Conservation (phyloP, 2,797 vertebrate species). For the Chelmon rostratus region DNA sequence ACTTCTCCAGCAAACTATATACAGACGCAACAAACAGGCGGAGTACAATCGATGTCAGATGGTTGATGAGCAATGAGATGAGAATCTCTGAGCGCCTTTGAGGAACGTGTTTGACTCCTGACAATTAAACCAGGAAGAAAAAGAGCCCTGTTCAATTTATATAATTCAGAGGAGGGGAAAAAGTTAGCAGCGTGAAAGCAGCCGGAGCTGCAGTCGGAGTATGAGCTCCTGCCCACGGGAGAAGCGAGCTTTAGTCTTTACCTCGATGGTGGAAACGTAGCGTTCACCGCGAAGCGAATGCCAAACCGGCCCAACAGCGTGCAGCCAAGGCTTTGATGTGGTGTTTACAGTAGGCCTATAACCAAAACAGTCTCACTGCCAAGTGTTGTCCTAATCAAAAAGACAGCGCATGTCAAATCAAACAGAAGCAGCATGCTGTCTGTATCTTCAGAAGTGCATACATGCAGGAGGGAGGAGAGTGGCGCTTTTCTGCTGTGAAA, state of each 20-base stretch:
- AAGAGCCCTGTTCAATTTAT: neutral
- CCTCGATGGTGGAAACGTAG: conserved; percentile 31
- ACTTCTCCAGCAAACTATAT: conserved; percentile 26
- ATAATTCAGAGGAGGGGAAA: conserved; percentile 2
- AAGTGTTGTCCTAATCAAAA: conserved; percentile 83
- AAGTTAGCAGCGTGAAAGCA: conserved; percentile 3
- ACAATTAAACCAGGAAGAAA: conserved; percentile 26
- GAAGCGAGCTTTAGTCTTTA: conserved; percentile 34
- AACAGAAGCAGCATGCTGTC: conserved; percentile 79
- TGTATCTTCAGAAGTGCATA: conserved; percentile 80
- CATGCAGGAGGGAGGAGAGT: conserved; percentile 71
- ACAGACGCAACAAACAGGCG: conserved; percentile 12
- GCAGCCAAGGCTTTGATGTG: conserved; percentile 78
- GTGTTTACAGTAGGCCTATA: conserved; percentile 73
- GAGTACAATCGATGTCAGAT: conserved; percentile 15
- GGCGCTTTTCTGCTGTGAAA: conserved; percentile 67
- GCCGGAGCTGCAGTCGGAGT: neutral
- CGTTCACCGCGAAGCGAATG: conserved; percentile 29
- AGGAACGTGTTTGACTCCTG: conserved; percentile 27
- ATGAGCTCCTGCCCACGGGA: conserved; percentile 33
- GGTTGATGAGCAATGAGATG: conserved; percentile 11
- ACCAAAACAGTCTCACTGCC: conserved; percentile 79
- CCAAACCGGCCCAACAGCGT: conserved; percentile 60
- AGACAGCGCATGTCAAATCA: conserved; percentile 83
- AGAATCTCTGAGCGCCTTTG: conserved; percentile 21